These are phyloP conservation scores for Ostrea denselamellosa DNA, from an alignment of 1,140 invertebrate species.

Conservation along the genomic window DNA sequence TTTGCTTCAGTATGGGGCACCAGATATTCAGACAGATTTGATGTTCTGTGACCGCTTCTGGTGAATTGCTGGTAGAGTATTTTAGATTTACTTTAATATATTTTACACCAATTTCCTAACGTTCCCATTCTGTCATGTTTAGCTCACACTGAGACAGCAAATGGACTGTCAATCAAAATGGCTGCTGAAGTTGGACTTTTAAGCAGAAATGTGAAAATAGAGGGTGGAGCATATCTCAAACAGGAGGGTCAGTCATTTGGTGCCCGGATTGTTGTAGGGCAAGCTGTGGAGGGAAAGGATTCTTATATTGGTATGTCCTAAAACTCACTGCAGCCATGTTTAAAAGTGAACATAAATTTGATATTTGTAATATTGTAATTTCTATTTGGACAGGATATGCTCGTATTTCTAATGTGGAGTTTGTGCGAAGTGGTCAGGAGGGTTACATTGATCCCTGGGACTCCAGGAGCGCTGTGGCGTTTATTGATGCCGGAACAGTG, in stretches of 20 bases:
- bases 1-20: too few species aligned
- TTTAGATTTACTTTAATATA: too few species aligned
- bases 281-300: background rate
- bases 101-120: too few species aligned
- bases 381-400: constrained; percentile 65
- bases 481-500: constrained; percentile 59
- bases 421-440: constrained; percentile 71
- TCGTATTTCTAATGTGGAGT: constrained; percentile 68
- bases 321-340: background rate
- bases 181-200: constrained; percentile 73
- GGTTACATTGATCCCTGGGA: constrained; percentile 67
- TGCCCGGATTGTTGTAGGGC: constrained; percentile 68
- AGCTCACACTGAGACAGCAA: constrained; percentile 60
- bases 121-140: background rate
- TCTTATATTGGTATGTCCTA: constrained; percentile 38
- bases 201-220: constrained; percentile 72
- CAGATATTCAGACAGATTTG: too few species aligned
- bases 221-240: constrained; percentile 65
- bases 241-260: constrained; percentile 69
- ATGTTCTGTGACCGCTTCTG: too few species aligned
- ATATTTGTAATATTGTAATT: background rate
- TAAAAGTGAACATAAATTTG: background rate
- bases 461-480: constrained; percentile 70
- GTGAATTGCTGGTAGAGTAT: too few species aligned
- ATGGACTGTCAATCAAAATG: constrained; percentile 56